Evolutionary conservation across 2,797 vertebrate genomes (phyloP).

Genomic region (Agapornis canus): DNA sequence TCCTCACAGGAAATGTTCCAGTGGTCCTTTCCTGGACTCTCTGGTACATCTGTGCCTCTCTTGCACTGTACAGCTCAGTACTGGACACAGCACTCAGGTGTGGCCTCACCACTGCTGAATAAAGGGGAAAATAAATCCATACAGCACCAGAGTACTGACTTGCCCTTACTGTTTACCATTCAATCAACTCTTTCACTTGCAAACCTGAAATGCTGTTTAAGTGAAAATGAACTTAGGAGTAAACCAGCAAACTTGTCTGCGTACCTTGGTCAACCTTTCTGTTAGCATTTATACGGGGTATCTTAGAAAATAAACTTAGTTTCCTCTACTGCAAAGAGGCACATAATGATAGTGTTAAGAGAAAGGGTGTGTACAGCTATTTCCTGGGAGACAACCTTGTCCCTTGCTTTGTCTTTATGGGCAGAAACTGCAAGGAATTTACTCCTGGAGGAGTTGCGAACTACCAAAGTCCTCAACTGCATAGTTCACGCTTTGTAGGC

Average conservation of each 20-base stretch:
- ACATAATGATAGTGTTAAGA: not conserved
- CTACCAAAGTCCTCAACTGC: not conserved
- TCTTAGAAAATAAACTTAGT: not conserved
- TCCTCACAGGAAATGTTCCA: not conserved
- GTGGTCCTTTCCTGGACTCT: not conserved
- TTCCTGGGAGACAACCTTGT: not conserved
- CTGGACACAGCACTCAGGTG: not conserved
- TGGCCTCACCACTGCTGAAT: not conserved
- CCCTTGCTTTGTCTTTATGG: not conserved
- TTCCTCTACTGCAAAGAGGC: conserved; percentile 6
- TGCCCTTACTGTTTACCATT: not conserved
- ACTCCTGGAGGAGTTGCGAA: not conserved
- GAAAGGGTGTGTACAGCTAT: not conserved
- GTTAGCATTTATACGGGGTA: not conserved
- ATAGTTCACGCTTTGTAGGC: not conserved
- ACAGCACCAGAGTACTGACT: not conserved
- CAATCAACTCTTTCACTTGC: not conserved
- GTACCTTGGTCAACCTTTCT: not conserved
- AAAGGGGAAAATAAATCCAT: not conserved
- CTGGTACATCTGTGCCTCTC: not conserved
- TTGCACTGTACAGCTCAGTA: not conserved
- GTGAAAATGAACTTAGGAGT: not conserved
- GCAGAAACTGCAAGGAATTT: not conserved
- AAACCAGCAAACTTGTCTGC: not conserved
- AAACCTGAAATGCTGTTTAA: not conserved